Evolutionary conservation across 1,140 invertebrate genomes (phyloP), one percentile per base, ranked within the genome.

Genomic region (Coptotermes formosanus): DNA sequence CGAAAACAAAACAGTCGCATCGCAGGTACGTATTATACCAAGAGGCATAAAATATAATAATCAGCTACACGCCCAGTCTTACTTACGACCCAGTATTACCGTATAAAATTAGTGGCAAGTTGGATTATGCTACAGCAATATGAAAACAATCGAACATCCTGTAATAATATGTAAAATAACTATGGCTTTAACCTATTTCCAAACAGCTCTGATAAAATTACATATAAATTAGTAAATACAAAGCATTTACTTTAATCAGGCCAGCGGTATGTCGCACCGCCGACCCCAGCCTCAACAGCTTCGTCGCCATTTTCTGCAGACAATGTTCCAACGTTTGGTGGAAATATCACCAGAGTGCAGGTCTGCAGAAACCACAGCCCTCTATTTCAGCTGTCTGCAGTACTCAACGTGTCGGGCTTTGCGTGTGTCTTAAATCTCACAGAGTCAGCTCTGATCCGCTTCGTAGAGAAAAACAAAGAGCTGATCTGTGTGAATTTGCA

Each of bases 231-330:
- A 45, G 0, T 21, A 87, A 87, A 43, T 19, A 85, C 85, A 59
- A 75, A 19, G 30, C 82, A 64, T 81, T 87, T 89, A 92, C 91
- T 90, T 90, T 89, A 32, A 91, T 86, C 25, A 90, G 75, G 55
- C 88, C 90, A 64, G 89, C 91, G 88, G 91, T 92, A 84, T 92
- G 90, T 85, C 90, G 90, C 86, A 92, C 87, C 25, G 89, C 89
- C 75, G 89, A 89, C 75, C 90, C 89, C 86, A 92, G 89, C 88
- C 87, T 90, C 82, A 92, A 87, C 88, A 92, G 86, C 90, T 91
- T 90, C 87, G 91, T 91, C 89, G 91, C 91, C 91, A 92, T 92
- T 91, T 91, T 91, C 19, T 52, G n/a, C 43, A 69, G 38, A 38
- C 38, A 38, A 38, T 38, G 4, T 38, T 38, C 4, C 38, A 38